Conservation (phyloP, 2,888 invertebrate species). For the Odontocerum albicorne region DNA sequence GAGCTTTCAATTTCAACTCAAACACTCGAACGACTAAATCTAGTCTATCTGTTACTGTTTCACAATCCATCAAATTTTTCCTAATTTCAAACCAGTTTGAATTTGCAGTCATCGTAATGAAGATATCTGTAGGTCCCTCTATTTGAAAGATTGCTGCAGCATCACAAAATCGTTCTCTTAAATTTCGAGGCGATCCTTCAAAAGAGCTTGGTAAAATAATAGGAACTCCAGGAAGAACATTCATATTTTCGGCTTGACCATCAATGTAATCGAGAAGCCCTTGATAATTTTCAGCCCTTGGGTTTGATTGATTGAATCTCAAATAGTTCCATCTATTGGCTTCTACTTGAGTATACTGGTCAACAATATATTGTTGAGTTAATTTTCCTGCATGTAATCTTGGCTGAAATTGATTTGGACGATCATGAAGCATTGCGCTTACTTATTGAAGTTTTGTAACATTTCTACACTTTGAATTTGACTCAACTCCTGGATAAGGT, state of each 20-base stretch:
- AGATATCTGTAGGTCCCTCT: not conserved
- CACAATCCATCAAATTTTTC: not conserved
- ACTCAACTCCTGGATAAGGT: not conserved
- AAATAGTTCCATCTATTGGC: not conserved
- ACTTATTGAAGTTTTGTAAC: no score
- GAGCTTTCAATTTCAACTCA: conserved; percentile 22
- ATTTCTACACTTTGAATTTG: not conserved
- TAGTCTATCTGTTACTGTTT: conserved; percentile 22
- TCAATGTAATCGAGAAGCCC: not conserved
- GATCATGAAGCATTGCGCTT: no score
- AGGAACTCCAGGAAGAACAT: not conserved
- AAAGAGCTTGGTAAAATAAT: not conserved
- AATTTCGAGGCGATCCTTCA: conserved; percentile 1
- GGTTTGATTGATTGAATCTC: not conserved
- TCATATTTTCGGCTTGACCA: not conserved
- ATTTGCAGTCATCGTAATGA: conserved; percentile 1
- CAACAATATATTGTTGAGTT: not conserved
- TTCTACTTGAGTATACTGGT: not conserved
- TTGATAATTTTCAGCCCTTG: not conserved
- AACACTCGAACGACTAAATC: conserved; percentile 33
- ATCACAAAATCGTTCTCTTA: not conserved
- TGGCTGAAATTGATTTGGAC: no score
- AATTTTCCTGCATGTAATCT: not conserved
- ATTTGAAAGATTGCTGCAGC: not conserved
- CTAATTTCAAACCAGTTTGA: not conserved